These are phyloP conservation scores for Oncorhynchus gorbuscha DNA, from an alignment of 2,113 vertebrate genomes.

Conservation along the genomic window DNA sequence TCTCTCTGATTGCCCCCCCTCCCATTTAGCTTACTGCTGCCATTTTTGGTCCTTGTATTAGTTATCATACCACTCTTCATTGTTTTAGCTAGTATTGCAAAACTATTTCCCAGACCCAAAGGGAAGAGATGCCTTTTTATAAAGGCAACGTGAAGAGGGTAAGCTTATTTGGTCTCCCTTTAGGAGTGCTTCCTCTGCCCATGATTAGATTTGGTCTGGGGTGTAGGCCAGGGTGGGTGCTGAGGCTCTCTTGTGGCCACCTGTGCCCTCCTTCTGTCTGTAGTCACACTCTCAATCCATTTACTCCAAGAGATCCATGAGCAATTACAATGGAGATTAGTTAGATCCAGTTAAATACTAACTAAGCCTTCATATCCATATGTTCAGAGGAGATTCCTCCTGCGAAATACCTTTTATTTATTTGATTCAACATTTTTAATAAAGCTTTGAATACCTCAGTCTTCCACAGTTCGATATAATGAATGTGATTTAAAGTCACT, in stretches of 20 bases:
- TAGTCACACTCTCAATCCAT: not conserved
- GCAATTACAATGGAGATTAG: slow-evolving; percentile 31
- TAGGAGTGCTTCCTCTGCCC: not conserved
- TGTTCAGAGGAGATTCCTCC: not conserved
- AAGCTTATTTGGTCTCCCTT: slow-evolving; percentile 1
- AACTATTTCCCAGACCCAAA: not conserved
- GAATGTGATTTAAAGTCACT: not conserved
- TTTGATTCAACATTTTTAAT: not conserved
- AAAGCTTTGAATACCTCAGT: not conserved
- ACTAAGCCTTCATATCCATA: not conserved
- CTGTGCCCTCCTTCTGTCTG: not conserved
- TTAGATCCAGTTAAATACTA: not conserved
- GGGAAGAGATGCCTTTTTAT: not conserved
- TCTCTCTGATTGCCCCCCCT: slow-evolving; percentile 10
- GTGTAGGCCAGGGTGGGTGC: not conserved
- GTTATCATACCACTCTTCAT: not conserved
- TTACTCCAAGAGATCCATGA: slow-evolving; percentile 15
- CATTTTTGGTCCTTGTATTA: not conserved
- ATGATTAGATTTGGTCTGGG: slow-evolving; percentile 14
- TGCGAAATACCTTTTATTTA: not conserved
- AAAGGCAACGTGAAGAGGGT: not conserved
- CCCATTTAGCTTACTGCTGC: not conserved
- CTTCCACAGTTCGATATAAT: not conserved
- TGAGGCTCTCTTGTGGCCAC: slow-evolving; percentile 1
- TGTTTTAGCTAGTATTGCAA: not conserved